Conservation (phyloP, 2,797 vertebrate species). For the Poeciliopsis gracilis region DNA sequence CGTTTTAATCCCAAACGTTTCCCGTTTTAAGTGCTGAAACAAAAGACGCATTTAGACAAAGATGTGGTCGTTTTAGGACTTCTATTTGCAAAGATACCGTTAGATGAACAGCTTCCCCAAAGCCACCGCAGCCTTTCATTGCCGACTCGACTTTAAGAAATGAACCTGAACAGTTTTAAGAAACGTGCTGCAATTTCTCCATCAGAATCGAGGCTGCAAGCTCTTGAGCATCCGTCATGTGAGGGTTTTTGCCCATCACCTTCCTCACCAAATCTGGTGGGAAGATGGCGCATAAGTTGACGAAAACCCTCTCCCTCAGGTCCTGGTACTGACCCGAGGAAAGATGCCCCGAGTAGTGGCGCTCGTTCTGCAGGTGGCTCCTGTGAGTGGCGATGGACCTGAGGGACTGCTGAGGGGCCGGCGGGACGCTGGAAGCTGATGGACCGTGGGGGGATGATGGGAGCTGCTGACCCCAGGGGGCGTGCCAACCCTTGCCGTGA, state of each 20-base stretch:
- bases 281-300: constrained; percentile 96
- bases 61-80: constrained; percentile 41
- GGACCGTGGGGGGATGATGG: constrained; percentile 43
- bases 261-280: constrained; percentile 89
- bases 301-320: constrained; percentile 87
- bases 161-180: constrained; percentile 73
- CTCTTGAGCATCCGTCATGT: constrained; percentile 91
- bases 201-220: constrained; percentile 93
- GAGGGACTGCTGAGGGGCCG: constrained; percentile 33
- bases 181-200: constrained; percentile 89
- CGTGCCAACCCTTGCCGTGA: constrained; percentile 85
- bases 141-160: constrained; percentile 7
- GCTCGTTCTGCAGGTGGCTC: constrained; percentile 24
- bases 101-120: constrained; percentile 13
- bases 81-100: constrained; percentile 48
- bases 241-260: constrained; percentile 93
- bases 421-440: constrained; percentile 28
- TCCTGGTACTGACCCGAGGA: constrained; percentile 81
- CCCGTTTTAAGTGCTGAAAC: constrained; percentile 69
- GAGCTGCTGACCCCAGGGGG: constrained; percentile 68
- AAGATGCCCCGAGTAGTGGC: constrained; percentile 79
- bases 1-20: constrained; percentile 23
- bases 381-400: constrained; percentile 34
- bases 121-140: constrained; percentile 15
- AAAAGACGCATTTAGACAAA: constrained; percentile 39